These are phyloP conservation scores for Lepidocolaptes lacrymiger DNA, from an alignment of 2,797 vertebrate species.

Conservation along the genomic window DNA sequence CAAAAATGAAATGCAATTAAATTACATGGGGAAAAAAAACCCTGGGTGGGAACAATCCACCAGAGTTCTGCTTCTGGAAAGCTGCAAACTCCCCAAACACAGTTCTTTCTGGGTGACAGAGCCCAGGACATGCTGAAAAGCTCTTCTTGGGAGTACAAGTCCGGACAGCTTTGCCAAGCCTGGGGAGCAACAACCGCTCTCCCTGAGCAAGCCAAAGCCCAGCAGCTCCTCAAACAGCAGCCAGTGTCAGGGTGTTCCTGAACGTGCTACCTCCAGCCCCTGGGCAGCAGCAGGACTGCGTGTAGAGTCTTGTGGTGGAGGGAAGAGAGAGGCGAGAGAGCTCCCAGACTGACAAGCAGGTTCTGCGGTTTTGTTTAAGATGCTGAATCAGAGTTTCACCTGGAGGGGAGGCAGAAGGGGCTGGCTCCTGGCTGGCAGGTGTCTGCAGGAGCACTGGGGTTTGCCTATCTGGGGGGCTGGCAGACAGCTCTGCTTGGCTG, in stretches of 20 bases:
- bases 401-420: conserved; percentile 52
- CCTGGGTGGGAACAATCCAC: not conserved
- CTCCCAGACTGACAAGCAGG: conserved; percentile 68
- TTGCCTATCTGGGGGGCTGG: conserved; percentile 30
- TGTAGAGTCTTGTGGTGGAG: conserved; percentile 62
- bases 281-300: conserved; percentile 40
- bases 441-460: conserved; percentile 14
- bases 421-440: conserved; percentile 59
- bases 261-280: not conserved
- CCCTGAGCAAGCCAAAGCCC: conserved; percentile 30
- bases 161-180: conserved; percentile 49
- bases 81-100: not conserved
- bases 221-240: not conserved
- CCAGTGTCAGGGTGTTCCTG: not conserved
- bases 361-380: conserved; percentile 60
- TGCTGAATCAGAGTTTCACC: conserved; percentile 75
- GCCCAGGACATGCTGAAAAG: not conserved
- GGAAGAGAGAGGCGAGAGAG: conserved; percentile 36
- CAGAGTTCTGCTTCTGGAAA: not conserved
- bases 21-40: not conserved
- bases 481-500: conserved; percentile 12
- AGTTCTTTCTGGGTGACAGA: conserved; percentile 19
- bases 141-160: not conserved
- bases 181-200: not conserved
- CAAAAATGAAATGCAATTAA: not conserved